Evolutionary conservation across 2,797 vertebrate genomes (phyloP), one percentile per base, ranked within the genome.

Genomic region (Periophthalmus magnuspinnatus): DNA sequence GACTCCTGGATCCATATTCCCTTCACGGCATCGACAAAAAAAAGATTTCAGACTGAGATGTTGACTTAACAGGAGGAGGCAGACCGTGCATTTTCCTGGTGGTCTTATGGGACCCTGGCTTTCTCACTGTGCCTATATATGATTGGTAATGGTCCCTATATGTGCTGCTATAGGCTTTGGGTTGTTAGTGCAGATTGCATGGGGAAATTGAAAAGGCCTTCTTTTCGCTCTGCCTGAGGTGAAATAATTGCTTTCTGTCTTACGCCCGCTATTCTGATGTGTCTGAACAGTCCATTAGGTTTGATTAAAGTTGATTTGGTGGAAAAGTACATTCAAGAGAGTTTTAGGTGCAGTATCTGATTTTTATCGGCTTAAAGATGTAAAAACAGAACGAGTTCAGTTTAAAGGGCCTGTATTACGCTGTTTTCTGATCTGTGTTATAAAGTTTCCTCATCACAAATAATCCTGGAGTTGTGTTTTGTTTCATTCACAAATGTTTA

Each of bases 201-300:
- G 58, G 77, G 75, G 69, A 89, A 86, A 92, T 81, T 86, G 82
- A 87, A 87, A 89, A 78, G 83, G 68, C 84, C 70, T 80, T 70
- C 41, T 60, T 54, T 54, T 81, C 72, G 77, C 58, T 38, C 68
- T 34, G 76, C 61, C 67, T 24, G 34, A 19, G 68, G 65, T 65
- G 71, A 80, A 56, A 78, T 68, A 80, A 78, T 38, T 70, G 56
- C 17, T 66, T 54, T 54, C 22, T 50, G 17, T 68, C 16, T 32
- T 63, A 50, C 64, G 55, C 60, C 13, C 58, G 19, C 21, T 66
- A 61, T 57, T 80, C 38, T 56, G 60, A 67, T 60, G 28, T 70
- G 62, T 32, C 21, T 14, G 19, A 71, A 33, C 34, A 19, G 76
- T 79, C 56, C 61, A n/a, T 7, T 69, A 38, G 21, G 19, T 48